phyloP scores from a whole-genome alignment of 2,888 invertebrate species.

The Colostygia pectinataria region DNA sequence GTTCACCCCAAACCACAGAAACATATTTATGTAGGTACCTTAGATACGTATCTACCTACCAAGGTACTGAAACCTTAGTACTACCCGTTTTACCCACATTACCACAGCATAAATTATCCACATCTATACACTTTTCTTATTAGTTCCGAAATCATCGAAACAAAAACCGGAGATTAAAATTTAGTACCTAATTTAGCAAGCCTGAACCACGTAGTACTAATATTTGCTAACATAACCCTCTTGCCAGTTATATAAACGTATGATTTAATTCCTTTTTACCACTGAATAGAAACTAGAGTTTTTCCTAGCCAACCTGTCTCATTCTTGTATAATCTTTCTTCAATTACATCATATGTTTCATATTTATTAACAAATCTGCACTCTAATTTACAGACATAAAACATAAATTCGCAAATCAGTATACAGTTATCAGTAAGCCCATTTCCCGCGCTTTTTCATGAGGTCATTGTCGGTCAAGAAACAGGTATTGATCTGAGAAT shows the following conservation, averaged over 20 bases:
- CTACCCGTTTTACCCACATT: no score
- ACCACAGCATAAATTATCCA: no score
- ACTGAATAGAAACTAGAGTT: slow-evolving; percentile 9
- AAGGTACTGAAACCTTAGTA: no score
- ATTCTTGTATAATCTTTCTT: slow-evolving; percentile 24
- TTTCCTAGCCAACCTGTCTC: slow-evolving; percentile 26
- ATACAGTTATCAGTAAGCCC: slow-evolving; percentile 37
- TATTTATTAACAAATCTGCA: slow-evolving; percentile 6
- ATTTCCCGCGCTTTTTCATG: slow-evolving; percentile 68
- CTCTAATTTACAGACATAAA: slow-evolving; percentile 5
- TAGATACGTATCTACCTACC: no score
- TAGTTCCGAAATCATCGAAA: no score
- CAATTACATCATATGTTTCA: slow-evolving; percentile 32
- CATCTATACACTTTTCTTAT: no score
- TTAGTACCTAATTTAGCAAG: no score
- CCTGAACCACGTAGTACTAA: no score
- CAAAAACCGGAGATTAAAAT: no score
- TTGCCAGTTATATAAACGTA: background rate
- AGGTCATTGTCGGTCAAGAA: slow-evolving; percentile 74
- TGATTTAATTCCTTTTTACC: slow-evolving; percentile 1
- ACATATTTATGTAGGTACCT: no score
- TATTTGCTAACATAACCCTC: no score
- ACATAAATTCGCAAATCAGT: slow-evolving; percentile 14
- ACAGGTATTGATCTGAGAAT: slow-evolving; percentile 64
- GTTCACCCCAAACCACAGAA: no score